phyloP scores from a whole-genome alignment of 2,113 vertebrate genomes.

The Gadus chalcogrammus region DNA sequence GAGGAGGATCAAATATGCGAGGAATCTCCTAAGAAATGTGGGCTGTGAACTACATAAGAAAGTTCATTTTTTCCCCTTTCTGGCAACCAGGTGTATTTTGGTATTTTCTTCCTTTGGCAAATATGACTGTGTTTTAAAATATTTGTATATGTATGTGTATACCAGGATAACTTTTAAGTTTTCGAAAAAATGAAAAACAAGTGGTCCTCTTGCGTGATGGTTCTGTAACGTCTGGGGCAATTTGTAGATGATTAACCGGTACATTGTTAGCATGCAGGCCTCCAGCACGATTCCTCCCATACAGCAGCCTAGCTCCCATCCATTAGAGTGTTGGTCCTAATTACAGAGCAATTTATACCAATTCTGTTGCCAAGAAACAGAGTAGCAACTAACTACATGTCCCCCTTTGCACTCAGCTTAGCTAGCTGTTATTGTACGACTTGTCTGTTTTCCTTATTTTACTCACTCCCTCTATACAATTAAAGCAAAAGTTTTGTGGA shows the following conservation, averaged over 20 bases:
- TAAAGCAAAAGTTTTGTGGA: no score
- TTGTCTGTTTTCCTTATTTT: background rate
- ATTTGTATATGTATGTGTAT: no score
- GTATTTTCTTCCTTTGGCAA: no score
- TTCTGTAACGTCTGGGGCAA: background rate
- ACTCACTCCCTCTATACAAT: no score
- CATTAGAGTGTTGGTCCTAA: constrained; percentile 62
- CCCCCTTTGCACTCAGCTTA: background rate
- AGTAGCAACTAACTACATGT: constrained; percentile 6
- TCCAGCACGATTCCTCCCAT: constrained; percentile 13
- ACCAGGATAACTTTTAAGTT: no score
- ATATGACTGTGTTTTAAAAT: no score
- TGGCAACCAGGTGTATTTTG: no score
- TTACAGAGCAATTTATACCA: constrained; percentile 45
- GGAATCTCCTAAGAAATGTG: no score
- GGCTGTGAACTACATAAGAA: no score
- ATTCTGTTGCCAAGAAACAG: constrained; percentile 61
- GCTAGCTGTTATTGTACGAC: background rate
- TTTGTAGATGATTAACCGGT: constrained; percentile 51
- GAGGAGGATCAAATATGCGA: no score
- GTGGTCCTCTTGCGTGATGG: no score
- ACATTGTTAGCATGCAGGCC: constrained; percentile 4
- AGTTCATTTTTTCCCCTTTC: no score
- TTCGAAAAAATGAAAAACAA: background rate
- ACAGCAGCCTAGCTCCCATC: constrained; percentile 34